Conservation (phyloP, 1,140 invertebrate genomes). For the Drosophila nebulosa region DNA sequence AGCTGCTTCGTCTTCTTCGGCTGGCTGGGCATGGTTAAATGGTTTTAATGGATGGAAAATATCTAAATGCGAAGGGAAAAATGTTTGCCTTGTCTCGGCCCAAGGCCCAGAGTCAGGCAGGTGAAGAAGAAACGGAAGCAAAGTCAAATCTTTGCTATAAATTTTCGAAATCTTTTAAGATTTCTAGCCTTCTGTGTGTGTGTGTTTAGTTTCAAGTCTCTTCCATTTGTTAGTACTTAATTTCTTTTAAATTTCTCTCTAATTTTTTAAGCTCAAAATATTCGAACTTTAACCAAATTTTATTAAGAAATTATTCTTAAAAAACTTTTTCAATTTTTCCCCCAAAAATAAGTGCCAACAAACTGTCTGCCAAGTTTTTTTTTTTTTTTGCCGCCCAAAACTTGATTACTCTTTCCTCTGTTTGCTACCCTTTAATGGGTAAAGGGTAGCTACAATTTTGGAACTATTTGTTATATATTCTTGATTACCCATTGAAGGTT, state of each 20-base stretch:
- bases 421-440: neutral
- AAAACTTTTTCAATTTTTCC: constrained; percentile 15
- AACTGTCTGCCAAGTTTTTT: constrained; percentile 58
- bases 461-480: neutral
- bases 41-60: neutral
- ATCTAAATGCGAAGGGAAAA: neutral
- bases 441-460: neutral
- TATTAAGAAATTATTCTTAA: constrained; percentile 19
- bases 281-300: neutral
- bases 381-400: constrained; percentile 3
- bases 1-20: neutral
- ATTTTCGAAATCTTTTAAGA: no score
- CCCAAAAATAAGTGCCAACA: constrained; percentile 20
- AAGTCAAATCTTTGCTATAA: no score
- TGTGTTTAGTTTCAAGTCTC: no score
- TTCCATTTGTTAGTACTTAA: neutral
- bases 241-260: neutral
- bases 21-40: constrained; percentile 3
- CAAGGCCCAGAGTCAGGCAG: no score
- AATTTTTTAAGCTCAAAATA: neutral
- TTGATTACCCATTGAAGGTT: no score
- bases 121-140: no score
- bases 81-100: no score
- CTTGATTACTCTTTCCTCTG: constrained; percentile 50
- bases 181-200: no score